Percentiles rank a stretch among this genome's conserved stretches.
Evolutionary conservation across 2,888 invertebrate genomes (phyloP).

Genomic region (Autographa gamma): DNA sequence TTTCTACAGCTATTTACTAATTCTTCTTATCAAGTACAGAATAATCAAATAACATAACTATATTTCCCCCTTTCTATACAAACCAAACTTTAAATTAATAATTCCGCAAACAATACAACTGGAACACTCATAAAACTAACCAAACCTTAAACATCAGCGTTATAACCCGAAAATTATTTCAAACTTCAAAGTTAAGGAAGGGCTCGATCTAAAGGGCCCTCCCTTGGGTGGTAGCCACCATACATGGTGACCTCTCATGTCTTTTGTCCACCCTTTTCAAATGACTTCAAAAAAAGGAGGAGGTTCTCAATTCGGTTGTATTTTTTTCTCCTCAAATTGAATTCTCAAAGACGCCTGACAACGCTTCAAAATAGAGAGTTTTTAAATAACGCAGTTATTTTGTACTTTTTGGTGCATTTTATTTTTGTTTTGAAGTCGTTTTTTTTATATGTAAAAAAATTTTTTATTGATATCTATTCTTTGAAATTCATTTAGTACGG

Average conservation of each 20-base stretch:
- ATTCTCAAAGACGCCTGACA: too few relatives aligned
- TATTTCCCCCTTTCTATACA: constrained; percentile 9
- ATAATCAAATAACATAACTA: not conserved
- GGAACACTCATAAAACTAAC: constrained; percentile 34
- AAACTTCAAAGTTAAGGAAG: constrained; percentile 66
- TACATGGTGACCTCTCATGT: constrained; percentile 49
- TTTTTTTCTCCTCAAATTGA: too few relatives aligned
- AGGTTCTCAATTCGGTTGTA: not conserved
- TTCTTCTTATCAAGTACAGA: too few relatives aligned
- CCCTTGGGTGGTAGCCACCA: constrained; percentile 61
- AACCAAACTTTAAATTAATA: constrained; percentile 31
- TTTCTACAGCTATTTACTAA: too few relatives aligned
- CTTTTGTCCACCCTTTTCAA: constrained; percentile 9
- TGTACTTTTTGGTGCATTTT: too few relatives aligned
- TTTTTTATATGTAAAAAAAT: too few relatives aligned
- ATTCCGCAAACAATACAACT: constrained; percentile 30
- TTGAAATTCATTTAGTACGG: too few relatives aligned
- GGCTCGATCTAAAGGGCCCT: constrained; percentile 67
- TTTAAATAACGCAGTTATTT: too few relatives aligned
- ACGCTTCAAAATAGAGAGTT: too few relatives aligned
- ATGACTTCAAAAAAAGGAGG: too few relatives aligned
- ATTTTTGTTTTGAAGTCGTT: too few relatives aligned
- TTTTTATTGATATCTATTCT: too few relatives aligned
- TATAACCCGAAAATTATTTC: constrained; percentile 69
- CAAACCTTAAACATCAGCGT: constrained; percentile 51